Evolutionary conservation across 1,140 invertebrate species (phyloP), one percentile per base, ranked within the genome.

Genomic region (Diabrotica undecimpunctata): DNA sequence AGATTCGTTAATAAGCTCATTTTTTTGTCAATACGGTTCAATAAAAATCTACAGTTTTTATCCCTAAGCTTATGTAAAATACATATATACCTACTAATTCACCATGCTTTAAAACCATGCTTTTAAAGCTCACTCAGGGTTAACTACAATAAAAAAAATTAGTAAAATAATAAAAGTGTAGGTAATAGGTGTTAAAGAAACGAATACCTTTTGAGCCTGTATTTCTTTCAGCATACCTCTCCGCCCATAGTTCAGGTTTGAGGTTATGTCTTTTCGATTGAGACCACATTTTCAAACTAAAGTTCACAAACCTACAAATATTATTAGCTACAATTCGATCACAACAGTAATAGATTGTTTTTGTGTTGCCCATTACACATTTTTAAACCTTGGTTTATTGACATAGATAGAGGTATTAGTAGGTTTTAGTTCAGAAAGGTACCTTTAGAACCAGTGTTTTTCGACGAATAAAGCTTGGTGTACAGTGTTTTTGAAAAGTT

Each of bases 401-500:
- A 12, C 54, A 53, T 54, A 38, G 39, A 13, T 56, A 57, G 14
- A 61, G 5, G 50, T 54, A 7, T 52, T 14, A n/a, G 38, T 50
- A 64, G 64, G 52, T 55, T 64, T 60, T n/a, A 58, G 10, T 61
- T 56, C 62, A 54, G 41, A 10, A 46, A n/a, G n/a, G 6, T 71
- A 73, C 71, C 71, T 74, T 72, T 71, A 9, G 70, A 71, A 36
- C 69, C 72, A n/a, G 71, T 71, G 64, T 66, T 70, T 66, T 71
- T 68, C 39, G 71, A 70, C 54, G 63, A 53, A 46, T 75, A 75
- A 58, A 72, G 52, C 62, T 75, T 65, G 36, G 65, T 74, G 70
- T 69, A 73, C 54, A 76, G 65, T 62, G 67, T 61, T 54, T 72
- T 58, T 12, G 69, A 75, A 67, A 74, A 75, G 12, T 67, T 62